Evolutionary conservation across 2,888 invertebrate genomes (phyloP).

Genomic region (Ophion obscuratus): DNA sequence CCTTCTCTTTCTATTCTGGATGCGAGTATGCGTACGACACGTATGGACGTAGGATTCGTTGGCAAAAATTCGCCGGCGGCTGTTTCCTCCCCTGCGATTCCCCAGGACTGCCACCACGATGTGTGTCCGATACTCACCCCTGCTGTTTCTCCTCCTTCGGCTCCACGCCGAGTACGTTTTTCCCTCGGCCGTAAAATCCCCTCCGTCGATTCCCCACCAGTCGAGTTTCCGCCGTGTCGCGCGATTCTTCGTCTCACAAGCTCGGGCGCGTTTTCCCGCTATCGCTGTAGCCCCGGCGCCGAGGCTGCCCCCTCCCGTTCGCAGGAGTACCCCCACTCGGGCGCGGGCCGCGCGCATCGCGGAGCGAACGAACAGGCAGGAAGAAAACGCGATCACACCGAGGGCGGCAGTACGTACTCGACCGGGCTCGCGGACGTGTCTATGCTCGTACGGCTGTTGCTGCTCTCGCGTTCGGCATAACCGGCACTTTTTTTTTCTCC

Average conservation of each 20-base stretch:
- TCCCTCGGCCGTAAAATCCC: slow-evolving; percentile 1
- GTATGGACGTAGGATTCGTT: slow-evolving; percentile 1
- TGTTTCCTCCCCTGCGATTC: slow-evolving; percentile 69
- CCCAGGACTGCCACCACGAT: slow-evolving; percentile 41
- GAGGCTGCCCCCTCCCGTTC: neutral
- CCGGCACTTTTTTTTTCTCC: slow-evolving; percentile 63
- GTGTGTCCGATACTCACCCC: slow-evolving; percentile 35
- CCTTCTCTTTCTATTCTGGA: slow-evolving; percentile 39
- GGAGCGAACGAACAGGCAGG: slow-evolving; percentile 11
- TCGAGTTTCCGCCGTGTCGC: neutral
- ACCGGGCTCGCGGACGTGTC: slow-evolving; percentile 69
- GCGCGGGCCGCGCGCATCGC: neutral
- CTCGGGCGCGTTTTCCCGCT: neutral
- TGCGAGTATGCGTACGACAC: neutral
- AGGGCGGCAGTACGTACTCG: slow-evolving; percentile 57
- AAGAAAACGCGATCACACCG: slow-evolving; percentile 39
- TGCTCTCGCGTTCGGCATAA: slow-evolving; percentile 54
- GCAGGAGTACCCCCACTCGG: neutral
- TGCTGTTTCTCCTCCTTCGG: neutral
- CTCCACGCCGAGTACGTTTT: neutral
- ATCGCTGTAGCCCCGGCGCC: neutral
- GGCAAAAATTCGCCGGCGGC: slow-evolving; percentile 55
- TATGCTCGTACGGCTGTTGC: slow-evolving; percentile 66
- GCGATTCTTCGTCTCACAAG: neutral
- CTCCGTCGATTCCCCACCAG: neutral